Conservation (phyloP, 2,113 vertebrate genomes). For the Tragulus kanchil region DNA sequence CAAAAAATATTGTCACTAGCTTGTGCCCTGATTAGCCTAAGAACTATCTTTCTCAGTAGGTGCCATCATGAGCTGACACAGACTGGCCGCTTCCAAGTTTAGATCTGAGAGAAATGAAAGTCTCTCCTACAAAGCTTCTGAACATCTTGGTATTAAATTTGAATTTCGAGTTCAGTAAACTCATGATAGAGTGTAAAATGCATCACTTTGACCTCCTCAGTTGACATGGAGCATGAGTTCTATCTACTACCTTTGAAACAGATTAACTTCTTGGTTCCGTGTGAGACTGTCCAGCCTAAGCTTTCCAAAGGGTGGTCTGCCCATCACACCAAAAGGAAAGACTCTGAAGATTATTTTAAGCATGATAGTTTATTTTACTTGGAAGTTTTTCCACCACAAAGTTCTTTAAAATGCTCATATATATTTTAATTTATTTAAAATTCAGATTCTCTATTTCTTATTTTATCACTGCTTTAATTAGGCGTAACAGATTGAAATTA, state of each 20-base stretch:
- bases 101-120: conserved; percentile 12
- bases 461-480: conserved; percentile 81
- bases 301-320: neutral
- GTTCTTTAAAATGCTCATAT: conserved; percentile 66
- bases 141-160: conserved; percentile 19
- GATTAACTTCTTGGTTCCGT: neutral
- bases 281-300: neutral
- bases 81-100: neutral
- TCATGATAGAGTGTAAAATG: neutral
- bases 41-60: neutral
- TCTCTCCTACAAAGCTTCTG: conserved; percentile 8
- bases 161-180: conserved; percentile 11
- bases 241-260: neutral
- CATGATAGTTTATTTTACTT: conserved; percentile 54
- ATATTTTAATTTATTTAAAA: conserved; percentile 82
- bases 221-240: neutral
- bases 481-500: conserved; percentile 81
- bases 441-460: conserved; percentile 76
- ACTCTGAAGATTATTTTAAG: conserved; percentile 63
- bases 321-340: neutral
- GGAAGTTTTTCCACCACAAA: conserved; percentile 45
- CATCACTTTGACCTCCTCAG: neutral
- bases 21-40: neutral
- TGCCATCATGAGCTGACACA: neutral
- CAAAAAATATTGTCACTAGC: conserved; percentile 21